Evolutionary conservation across 2,113 vertebrate species (phyloP), one percentile per base, ranked within the genome.

Genomic region (Pedionomus torquatus): DNA sequence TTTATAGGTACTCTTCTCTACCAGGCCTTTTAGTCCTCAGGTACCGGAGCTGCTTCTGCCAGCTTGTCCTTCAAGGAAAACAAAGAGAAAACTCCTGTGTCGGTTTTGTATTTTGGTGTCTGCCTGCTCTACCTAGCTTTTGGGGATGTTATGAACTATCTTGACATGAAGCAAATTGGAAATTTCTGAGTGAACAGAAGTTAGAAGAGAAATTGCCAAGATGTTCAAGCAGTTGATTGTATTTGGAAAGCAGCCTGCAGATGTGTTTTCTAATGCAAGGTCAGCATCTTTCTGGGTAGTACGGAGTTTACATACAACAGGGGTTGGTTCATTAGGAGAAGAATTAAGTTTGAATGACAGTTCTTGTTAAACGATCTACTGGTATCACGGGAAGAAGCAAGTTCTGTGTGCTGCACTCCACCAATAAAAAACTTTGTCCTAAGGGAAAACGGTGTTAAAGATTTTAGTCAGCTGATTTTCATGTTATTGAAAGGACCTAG

Each of bases 321-420:
- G n/a, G 14, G 9, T 66, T 84, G 70, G 21, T 80, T 97, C 63
- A 57, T 95, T 94, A 91, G 80, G n/a, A 69, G 54, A 84, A 90
- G 28, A 37, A 84, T 84, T 84, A 58, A 17, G 60, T 87, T 52
- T 74, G 71, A 91, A 49, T 85, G 75, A 55, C 57, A 86, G 65
- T 39, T 84, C 61, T 49, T 68, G 76, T 91, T 75, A 87, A 78
- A 68, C 0, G 1, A n/a, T 52, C 33, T 81, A 63, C 18, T n/a
- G 26, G 18, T 75, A 17, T 84, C 61, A 28, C 1, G 4, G 55
- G 48, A 89, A 87, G 80, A 90, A 89, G 70, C 46, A 75, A 66
- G 54, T 51, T 83, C 49, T 23, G 1, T 69, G n/a, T 76, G n/a
- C 76, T 87, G 74, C 75, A 18, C 61, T 79, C 43, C 23, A 17